Percentiles rank a stretch among this genome's conserved stretches.
Conservation (phyloP, 1,140 invertebrate species). For the Bombus haemorrhoidalis region DNA sequence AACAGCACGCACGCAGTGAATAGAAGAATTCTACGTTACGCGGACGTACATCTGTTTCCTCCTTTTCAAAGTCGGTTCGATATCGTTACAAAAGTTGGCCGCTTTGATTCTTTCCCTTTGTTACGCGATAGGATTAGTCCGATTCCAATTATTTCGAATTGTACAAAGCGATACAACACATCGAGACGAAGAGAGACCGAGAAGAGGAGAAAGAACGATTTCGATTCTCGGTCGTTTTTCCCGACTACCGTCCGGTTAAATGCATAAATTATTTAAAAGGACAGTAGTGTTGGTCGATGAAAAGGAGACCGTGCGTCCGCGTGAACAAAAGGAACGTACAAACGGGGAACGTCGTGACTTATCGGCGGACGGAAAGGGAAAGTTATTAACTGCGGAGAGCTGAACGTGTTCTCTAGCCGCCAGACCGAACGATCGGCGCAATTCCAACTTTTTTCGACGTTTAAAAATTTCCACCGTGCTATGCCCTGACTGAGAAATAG, state of each 20-base stretch:
- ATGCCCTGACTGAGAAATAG: constrained; percentile 34
- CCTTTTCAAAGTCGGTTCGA: constrained; percentile 22
- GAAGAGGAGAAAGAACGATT: neutral
- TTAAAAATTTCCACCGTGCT: constrained; percentile 40
- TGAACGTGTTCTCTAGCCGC: neutral
- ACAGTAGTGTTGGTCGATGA: neutral
- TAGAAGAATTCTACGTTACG: constrained; percentile 1
- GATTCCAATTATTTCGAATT: constrained; percentile 57
- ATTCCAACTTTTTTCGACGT: constrained; percentile 15
- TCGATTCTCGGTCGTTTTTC: neutral
- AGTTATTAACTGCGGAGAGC: constrained; percentile 22
- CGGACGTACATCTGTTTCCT: neutral
- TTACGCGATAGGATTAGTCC: constrained; percentile 55
- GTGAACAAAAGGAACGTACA: neutral
- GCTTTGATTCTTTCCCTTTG: constrained; percentile 58
- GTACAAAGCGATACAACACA: constrained; percentile 20
- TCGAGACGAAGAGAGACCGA: neutral
- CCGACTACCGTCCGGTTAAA: neutral
- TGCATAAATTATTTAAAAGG: constrained; percentile 36
- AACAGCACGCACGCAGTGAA: neutral
- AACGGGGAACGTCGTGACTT: constrained; percentile 7
- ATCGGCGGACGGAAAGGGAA: constrained; percentile 1
- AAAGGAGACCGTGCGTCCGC: neutral
- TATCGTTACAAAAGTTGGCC: constrained; percentile 51
- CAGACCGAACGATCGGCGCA: neutral